phyloP scores from a whole-genome alignment of 2,113 vertebrate species.

The Pseudolaguvia tuberculata region DNA sequence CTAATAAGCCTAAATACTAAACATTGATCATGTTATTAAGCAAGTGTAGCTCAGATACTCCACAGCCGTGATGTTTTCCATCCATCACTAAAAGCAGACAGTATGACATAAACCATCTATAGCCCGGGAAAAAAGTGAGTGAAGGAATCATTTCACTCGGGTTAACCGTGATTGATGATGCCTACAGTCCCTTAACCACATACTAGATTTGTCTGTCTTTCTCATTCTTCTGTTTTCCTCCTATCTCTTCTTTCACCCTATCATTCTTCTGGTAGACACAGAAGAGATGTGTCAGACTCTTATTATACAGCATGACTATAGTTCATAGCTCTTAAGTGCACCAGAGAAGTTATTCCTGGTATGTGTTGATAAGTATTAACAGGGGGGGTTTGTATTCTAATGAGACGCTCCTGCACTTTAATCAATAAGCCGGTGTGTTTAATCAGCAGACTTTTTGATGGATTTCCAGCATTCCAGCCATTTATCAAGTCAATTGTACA shows the following conservation, averaged over 20 bases:
- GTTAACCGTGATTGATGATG: conserved; percentile 46
- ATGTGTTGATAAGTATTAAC: conserved; percentile 57
- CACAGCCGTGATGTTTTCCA: conserved; percentile 17
- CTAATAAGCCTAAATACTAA: background rate
- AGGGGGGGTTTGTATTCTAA: conserved; percentile 61
- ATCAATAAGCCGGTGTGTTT: conserved; percentile 62
- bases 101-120: conserved; percentile 31
- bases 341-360: conserved; percentile 56
- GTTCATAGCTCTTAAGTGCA: background rate
- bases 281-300: background rate
- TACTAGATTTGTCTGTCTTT: conserved; percentile 13
- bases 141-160: conserved; percentile 43
- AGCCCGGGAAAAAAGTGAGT: conserved; percentile 22
- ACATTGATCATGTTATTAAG: too few species aligned
- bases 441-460: conserved; percentile 69
- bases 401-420: conserved; percentile 64
- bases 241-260: conserved; percentile 12
- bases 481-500: conserved; percentile 72
- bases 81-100: conserved; percentile 35
- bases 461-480: conserved; percentile 64
- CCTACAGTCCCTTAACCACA: conserved; percentile 26
- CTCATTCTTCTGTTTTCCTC: conserved; percentile 25
- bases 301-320: background rate
- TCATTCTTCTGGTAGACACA: background rate
- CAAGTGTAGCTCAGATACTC: conserved; percentile 1